These are phyloP conservation scores for Ciconia boyciana DNA, from an alignment of 2,113 vertebrate species.

Conservation along the genomic window DNA sequence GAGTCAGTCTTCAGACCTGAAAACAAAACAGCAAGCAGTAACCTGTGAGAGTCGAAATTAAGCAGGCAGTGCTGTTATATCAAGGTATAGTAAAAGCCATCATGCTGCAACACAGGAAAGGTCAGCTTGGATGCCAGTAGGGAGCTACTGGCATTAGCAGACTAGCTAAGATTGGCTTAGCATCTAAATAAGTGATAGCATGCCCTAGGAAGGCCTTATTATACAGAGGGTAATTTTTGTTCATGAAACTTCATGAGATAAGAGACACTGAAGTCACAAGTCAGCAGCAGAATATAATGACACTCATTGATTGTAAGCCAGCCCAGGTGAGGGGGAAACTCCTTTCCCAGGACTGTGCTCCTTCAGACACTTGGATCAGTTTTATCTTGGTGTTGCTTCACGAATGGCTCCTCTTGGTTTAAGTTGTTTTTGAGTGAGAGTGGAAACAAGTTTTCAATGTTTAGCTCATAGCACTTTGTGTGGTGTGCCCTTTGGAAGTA, in stretches of 20 bases:
- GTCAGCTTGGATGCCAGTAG: background rate
- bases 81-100: background rate
- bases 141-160: background rate
- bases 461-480: background rate
- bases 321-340: accelerated
- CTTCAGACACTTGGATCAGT: background rate
- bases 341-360: background rate
- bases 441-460: background rate
- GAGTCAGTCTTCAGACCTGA: background rate
- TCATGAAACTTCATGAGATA: background rate
- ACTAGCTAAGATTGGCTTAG: background rate
- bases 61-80: background rate
- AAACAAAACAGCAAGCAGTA: background rate
- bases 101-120: background rate
- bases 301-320: background rate
- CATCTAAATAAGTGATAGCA: background rate
- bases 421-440: background rate
- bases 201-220: background rate
- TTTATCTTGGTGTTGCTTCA: background rate
- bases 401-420: background rate
- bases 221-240: background rate
- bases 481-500: background rate
- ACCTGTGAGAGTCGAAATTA: background rate
- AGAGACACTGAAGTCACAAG: background rate
- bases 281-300: background rate